Evolutionary conservation across 1,140 invertebrate species (phyloP).

Genomic region (Lineus longissimus): DNA sequence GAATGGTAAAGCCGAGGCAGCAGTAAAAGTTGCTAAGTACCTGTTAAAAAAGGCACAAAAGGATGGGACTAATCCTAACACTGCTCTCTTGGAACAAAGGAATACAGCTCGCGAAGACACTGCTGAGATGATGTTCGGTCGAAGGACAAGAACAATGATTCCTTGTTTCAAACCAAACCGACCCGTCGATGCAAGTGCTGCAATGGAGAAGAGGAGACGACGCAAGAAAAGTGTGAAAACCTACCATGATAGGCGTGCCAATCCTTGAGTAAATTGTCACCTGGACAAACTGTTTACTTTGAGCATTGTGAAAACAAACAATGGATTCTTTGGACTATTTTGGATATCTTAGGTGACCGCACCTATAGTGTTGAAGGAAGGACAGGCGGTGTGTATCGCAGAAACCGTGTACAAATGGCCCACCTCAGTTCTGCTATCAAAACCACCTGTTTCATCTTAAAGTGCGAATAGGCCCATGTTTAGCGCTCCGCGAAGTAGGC

Average conservation of each 20-base stretch:
- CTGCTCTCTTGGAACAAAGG: background rate
- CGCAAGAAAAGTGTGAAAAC: slow-evolving; percentile 13
- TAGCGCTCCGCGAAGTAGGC: too few relatives aligned
- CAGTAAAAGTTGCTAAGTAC: too few relatives aligned
- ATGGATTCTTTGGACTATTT: slow-evolving; percentile 13
- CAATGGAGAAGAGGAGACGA: slow-evolving; percentile 2
- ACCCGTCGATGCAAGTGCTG: background rate
- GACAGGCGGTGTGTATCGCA: too few relatives aligned
- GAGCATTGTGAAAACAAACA: slow-evolving; percentile 12
- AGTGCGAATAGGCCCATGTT: too few relatives aligned
- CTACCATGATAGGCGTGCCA: slow-evolving; percentile 15
- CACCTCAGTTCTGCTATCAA: too few relatives aligned
- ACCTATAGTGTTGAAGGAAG: background rate
- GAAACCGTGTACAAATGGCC: too few relatives aligned
- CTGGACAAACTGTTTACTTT: slow-evolving; percentile 22
- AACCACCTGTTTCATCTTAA: too few relatives aligned
- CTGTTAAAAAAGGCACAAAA: background rate
- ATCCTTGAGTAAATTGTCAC: slow-evolving; percentile 6
- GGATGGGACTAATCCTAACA: background rate
- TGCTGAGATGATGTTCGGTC: background rate
- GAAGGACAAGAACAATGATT: background rate
- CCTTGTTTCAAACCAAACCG: background rate
- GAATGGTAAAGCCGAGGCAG: too few relatives aligned
- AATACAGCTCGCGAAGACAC: background rate
- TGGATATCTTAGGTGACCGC: background rate